These are phyloP conservation scores for Brachypterus glaber DNA, from an alignment of 2,888 invertebrate species.

Conservation along the genomic window DNA sequence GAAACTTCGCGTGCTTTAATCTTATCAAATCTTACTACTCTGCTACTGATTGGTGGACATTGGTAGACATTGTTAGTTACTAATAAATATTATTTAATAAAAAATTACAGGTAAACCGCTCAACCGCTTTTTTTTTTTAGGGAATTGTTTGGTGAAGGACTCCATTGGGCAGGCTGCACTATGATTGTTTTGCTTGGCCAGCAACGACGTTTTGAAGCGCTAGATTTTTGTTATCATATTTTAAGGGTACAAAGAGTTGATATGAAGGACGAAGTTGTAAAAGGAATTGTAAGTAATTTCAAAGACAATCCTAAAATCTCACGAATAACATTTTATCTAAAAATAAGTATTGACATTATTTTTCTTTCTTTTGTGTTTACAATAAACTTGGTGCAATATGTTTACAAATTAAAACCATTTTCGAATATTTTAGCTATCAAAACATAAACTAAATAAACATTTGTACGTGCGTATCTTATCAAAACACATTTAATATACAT, in stretches of 20 bases:
- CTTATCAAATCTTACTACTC: too few species aligned
- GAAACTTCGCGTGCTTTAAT: too few species aligned
- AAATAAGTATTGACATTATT: background rate
- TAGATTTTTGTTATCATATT: slow-evolving; percentile 98
- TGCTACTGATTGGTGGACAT: too few species aligned
- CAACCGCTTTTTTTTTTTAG: slow-evolving; percentile 43
- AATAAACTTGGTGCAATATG: too few species aligned
- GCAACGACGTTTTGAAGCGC: slow-evolving; percentile 89
- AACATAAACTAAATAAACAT: too few species aligned
- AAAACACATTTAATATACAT: background rate
- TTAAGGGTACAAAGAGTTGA: slow-evolving; percentile 91
- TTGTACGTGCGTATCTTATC: background rate
- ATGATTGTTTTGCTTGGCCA: slow-evolving; percentile 93
- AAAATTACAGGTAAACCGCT: too few species aligned
- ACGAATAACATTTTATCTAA: slow-evolving; percentile 6
- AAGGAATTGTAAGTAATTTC: slow-evolving; percentile 75
- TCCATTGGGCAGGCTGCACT: slow-evolving; percentile 98
- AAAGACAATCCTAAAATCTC: background rate
- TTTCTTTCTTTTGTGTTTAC: slow-evolving; percentile 7
- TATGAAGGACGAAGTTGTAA: slow-evolving; percentile 89
- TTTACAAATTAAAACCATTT: too few species aligned
- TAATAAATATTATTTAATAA: slow-evolving; percentile 3
- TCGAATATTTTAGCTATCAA: too few species aligned
- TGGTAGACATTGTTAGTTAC: too few species aligned
- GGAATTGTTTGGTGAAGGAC: slow-evolving; percentile 94